phyloP scores from a whole-genome alignment of 2,113 vertebrate genomes.

The Lycocorax pyrrhopterus region DNA sequence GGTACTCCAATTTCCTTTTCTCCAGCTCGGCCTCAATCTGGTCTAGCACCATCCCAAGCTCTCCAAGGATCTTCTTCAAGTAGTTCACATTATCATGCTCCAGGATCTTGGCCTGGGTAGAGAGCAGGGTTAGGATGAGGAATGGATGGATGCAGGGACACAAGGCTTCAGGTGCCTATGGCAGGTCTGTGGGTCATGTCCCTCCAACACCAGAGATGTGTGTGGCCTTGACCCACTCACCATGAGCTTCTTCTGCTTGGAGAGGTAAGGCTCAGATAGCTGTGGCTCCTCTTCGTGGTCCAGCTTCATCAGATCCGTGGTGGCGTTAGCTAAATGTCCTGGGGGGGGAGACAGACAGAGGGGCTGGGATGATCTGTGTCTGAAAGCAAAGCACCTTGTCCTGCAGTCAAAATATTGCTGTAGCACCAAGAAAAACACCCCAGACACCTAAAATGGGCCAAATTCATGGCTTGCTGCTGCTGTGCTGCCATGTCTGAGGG shows the following conservation, averaged over 20 bases:
- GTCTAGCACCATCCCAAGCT: constrained; percentile 94
- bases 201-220: not conserved
- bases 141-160: not conserved
- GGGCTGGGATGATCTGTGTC: not conserved
- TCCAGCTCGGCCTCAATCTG: constrained; percentile 96
- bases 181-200: not conserved
- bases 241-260: constrained; percentile 99
- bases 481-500: accelerated
- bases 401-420: not conserved
- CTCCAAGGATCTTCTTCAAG: constrained; percentile 95
- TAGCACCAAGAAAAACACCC: not conserved
- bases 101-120: constrained; percentile 89
- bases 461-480: not conserved
- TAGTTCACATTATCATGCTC: constrained; percentile 97
- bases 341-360: not conserved
- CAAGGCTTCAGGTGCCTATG: not conserved
- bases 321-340: constrained; percentile 95
- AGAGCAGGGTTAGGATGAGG: not conserved
- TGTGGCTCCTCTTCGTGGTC: constrained; percentile 95
- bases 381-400: not conserved
- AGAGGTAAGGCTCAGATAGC: constrained; percentile 95
- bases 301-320: constrained; percentile 92
- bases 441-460: not conserved
- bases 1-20: constrained; percentile 94
- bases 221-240: constrained; percentile 65